Base-by-base conservation (phyloP, 2,113 vertebrate species). In the Hipposideros armiger region DNA sequence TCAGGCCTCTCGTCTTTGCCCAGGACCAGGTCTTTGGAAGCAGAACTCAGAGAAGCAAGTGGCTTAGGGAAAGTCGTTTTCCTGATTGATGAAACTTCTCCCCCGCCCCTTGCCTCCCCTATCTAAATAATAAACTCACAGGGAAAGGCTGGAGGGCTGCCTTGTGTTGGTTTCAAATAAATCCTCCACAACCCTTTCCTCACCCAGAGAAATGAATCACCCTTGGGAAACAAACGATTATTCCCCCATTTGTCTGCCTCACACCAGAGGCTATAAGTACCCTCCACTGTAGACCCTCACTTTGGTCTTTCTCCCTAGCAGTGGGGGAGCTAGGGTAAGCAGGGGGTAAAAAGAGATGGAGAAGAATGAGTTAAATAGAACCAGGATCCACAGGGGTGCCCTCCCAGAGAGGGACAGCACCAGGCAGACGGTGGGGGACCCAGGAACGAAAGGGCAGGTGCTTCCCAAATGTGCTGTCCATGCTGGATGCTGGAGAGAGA, bases 181-280 rank as follows among this genome's bases (percentile, higher is more conserved):
- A 93, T 95, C 83, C 93, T 64, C 60, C 64, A 40, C 50, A 47
- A 50, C 6, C 90, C 78, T 76, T 94, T 77, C 40, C 94, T 95
- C 47, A 42, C 80, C 50, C 97, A 52, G 90, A 94, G 87, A 96
- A 96, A 98, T 97, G 96, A 97, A 97, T 97, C 97, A 97, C 94
- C 72, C 83, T 91, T 72, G 95, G 96, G 95, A 97, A 98, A 96
- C 74, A 91, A 95, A 94, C 0, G n/a, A 96, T 97, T 96, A 97
- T 89, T 91, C 69, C 54, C 89, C 95, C 94, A 96, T 96, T 97
- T 95, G 87, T 98, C 97, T 97, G 82, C 89, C 66, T 45, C 73
- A 83, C 94, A 36, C 16, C 86, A n/a, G 45, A 36, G 81, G 72
- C 91, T 69, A 95, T 17, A 64, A 90, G 83, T n/a, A 26, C 17